Base-by-base conservation (phyloP, 1,140 invertebrate species). In the Drosophila takahashii region DNA sequence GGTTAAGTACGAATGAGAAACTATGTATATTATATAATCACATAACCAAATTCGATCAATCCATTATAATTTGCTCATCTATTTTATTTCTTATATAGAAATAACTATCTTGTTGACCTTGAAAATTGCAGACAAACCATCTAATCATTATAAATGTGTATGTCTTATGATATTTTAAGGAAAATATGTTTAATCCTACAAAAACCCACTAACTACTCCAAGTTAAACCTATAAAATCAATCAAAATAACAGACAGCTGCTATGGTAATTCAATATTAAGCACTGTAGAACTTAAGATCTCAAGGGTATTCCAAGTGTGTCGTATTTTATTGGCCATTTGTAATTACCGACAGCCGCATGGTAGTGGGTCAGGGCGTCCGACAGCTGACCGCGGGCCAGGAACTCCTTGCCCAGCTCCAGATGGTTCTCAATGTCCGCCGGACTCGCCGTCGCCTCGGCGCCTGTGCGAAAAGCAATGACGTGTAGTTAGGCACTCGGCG, bases 361-460 rank as follows among this genome's bases (percentile, higher is more conserved):
- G 94, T 99, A 99, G 92, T 99, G 98, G 48, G 97, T 96, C 27
- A 99, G 93, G 1, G 99, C 99, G 94, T 99, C 99, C 48, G 97
- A 96, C 52, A 99, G 95, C 92, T 99, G 97, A 45, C 98, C 98
- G 77, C 95, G 95, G 7, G 97, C 95, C 74, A 99, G 93, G 91
- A 99, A 96, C 79, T 98, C 95, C 92, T 96, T 96, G 1, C 98
- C 98, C 92, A 98, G 93, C 92, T 99, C 97, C 90, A 99, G 93
- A 94, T 99, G 98, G 87, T 96, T 96, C 80, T 98, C 95, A 44
- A 99, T 95, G 92, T 99, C 98, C 32, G 94, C 93, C 76, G 95
- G 95, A 76, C 94, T 94, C 34, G 94, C 93, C 74, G 95, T 93
- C 80, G 95, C 93, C 92, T 95, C 95, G 95, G 87, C 69, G 92